Base-by-base conservation (phyloP, 2,797 vertebrate species). In the Apogon hyalosoma region DNA sequence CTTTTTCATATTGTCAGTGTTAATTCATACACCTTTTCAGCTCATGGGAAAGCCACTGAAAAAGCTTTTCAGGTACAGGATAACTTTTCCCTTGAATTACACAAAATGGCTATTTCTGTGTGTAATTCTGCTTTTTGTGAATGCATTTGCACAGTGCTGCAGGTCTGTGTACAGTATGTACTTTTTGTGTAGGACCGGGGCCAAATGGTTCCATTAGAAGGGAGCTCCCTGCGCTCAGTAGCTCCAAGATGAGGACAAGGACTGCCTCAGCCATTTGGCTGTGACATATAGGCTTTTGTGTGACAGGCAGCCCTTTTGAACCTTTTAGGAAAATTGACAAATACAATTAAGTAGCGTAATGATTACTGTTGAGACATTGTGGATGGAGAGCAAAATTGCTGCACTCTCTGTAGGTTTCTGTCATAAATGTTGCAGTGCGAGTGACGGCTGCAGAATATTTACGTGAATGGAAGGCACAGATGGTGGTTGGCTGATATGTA, bases 271-370 rank as follows among this genome's bases (percentile, higher is more conserved):
- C 60, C 74, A 79, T 74, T 87, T 73, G 82, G 82, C 82, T 76
- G 59, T 73, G 81, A 85, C 80, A 81, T 80, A 82, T 78, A 75
- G 75, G 71, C 75, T 64, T 77, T 33, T 67, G 69, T 69, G 73
- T 82, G 86, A 87, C 84, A 83, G 66, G 60, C 67, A 69, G 85
- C 71, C 81, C 75, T 77, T 87, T 82, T 87, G 79, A 90, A 84
- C 87, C 90, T 90, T 72, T 92, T 90, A 92, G 90, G 63, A 75
- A 75, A 87, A 92, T 90, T 92, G 86, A 90, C 86, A 90, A 90
- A 88, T 69, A 84, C 72, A 77, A 80, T 90, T 88, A 81, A 82
- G 83, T 58, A 60, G 75, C 33, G 0, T 63, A 70, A 81, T 89
- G 81, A 88, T 88, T 85, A 75, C 79, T 69, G 80, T 68, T 78